Base-by-base conservation (phyloP, 2,888 invertebrate genomes). In the Melipona beecheii region DNA sequence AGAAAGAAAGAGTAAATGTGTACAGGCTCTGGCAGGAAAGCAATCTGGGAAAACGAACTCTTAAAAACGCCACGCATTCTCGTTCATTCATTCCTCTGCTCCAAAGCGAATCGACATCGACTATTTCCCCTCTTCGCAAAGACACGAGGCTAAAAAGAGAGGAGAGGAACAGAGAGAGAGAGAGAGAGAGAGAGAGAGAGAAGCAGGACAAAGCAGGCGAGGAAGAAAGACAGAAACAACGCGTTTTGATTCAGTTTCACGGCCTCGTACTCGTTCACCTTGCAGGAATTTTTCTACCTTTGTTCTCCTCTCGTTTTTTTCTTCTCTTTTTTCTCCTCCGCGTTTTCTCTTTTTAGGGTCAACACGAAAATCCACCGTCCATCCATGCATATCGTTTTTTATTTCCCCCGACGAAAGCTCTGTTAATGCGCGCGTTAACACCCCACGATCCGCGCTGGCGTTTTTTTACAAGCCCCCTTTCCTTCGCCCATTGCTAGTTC, bases 341-440 rank as follows among this genome's bases (percentile, higher is more conserved):
- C 43, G 43, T 43, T 43, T 2, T 43, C 9, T 43, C 11, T 43
- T 79, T 72, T 60, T 74, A 75, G 60, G 64, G 60, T 78, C 74
- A 73, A 70, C 78, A 52, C 49, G 60, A 69, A 78, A 84, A 84
- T 78, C 78, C 78, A 83, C 68, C 70, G 78, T 75, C 83, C 83
- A 78, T 84, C 83, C 78, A 74, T 75, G 83, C 83, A 72, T 77
- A 84, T 81, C 72, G 76, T 82, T 84, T 86, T 86, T 84, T 85
- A 78, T 85, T 81, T 65, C 66, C 72, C 72, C 60, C 65, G 74
- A 77, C 81, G 78, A 85, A 78, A 86, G 83, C 73, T 75, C 81
- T 73, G 88, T 88, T 86, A 88, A 86, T 85, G 81, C 83, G 66
- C 72, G 72, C 85, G 83, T 88, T 88, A 88, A 87, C 87, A 86